Evolutionary conservation across 2,113 vertebrate genomes (phyloP), one percentile per base, ranked within the genome.

Genomic region (Riparia riparia): DNA sequence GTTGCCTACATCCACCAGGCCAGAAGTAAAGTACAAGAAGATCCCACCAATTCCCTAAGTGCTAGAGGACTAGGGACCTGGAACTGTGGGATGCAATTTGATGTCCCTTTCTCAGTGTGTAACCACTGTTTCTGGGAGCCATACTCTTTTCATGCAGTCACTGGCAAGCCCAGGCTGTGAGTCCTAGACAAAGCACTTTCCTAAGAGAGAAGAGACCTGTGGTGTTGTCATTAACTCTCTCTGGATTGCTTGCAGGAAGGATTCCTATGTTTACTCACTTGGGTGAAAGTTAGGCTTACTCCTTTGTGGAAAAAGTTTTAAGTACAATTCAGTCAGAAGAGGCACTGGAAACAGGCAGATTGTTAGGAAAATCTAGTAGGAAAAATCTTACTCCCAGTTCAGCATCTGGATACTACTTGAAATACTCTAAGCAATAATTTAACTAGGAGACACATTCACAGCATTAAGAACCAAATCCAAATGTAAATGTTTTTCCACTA

Each of bases 381-480:
- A 42, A 42, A 79, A 60, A 56, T 56, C 39, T 41, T 41, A 69
- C 42, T 49, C 20, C 12, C 26, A 37, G 12, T 73, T 69, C 72
- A 83, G 66, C 21, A 81, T 28, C 26, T 58, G 53, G 21, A 81
- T 42, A 72, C 70, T 66, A 71, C 17, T 22, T 65, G 21, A 68
- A 96, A 79, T 54, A 64, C 51, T 50, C 45, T 12, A 25, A 22
- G 54, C 71, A 57, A 21, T 73, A 58, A 63, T 84, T 73, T 89
- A 63, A 47, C 49, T 54, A n/a, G 34, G 31, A 83, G 34, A 58
- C 12, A 44, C 14, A 14, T 39, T 70, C 69, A 69, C 20, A 73
- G 32, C 80, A n/a, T 37, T 44, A 51, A 69, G 76, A 95, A 82
- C 19, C 10, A 88, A 90, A 69, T 9, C 21, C 49, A 82, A 78